Evolutionary conservation across 2,797 vertebrate species (phyloP).

Genomic region (Orientallactaga sibirica): DNA sequence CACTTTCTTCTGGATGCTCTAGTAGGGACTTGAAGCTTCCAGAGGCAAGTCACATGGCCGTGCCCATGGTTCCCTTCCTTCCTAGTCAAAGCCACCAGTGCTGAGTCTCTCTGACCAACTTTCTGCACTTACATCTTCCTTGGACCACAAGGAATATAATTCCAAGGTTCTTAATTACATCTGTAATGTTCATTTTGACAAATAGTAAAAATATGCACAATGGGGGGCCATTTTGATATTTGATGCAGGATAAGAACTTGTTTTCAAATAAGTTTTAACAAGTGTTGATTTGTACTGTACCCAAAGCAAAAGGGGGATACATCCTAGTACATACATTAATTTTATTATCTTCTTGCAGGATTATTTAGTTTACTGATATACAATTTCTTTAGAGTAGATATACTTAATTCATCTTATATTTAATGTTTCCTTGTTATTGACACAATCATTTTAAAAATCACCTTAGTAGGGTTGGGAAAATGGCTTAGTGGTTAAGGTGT

Average conservation of each 20-base stretch:
- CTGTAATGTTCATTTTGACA: background rate
- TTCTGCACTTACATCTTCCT: background rate
- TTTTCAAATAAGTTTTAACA: background rate
- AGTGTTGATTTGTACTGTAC: background rate
- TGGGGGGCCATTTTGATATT: background rate
- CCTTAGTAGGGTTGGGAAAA: no score
- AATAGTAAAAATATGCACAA: background rate
- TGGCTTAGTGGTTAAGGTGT: no score
- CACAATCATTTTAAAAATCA: background rate
- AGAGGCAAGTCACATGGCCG: background rate
- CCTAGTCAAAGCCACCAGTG: background rate
- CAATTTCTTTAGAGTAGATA: background rate
- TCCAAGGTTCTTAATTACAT: background rate
- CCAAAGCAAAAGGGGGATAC: background rate
- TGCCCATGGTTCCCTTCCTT: background rate
- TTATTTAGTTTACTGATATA: background rate
- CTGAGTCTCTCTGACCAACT: background rate
- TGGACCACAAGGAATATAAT: background rate
- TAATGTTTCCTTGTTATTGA: background rate
- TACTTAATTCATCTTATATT: background rate
- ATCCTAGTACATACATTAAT: background rate
- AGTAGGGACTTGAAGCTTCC: background rate
- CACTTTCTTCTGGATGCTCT: background rate
- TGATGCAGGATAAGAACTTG: background rate
- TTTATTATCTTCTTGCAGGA: background rate